phyloP scores from a whole-genome alignment of 2,113 vertebrate genomes.

The Cephalopterus ornatus region DNA sequence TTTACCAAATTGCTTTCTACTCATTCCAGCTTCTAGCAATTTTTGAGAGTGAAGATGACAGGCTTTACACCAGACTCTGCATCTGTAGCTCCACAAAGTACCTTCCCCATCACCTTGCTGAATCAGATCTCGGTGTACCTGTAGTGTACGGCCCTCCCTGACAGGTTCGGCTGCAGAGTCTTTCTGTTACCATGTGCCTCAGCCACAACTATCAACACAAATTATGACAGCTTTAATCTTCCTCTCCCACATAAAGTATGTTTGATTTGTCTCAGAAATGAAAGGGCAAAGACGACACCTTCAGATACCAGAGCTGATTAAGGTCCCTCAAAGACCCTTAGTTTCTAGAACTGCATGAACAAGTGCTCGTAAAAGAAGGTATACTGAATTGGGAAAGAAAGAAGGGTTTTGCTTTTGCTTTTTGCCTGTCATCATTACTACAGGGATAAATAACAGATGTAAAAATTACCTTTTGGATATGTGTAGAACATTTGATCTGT shows the following conservation, averaged over 20 bases:
- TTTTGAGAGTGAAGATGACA: background rate
- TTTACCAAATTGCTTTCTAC: background rate
- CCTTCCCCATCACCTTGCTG: background rate
- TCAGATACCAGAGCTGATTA: background rate
- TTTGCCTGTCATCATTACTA: background rate
- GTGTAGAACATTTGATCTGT: background rate
- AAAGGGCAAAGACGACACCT: background rate
- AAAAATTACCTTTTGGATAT: background rate
- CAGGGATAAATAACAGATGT: background rate
- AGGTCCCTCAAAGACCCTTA: background rate
- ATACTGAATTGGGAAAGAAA: background rate
- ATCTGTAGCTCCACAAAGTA: background rate
- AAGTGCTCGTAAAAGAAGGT: background rate
- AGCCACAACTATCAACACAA: background rate
- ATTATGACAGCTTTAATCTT: background rate
- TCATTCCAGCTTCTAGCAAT: background rate
- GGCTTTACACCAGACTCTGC: background rate
- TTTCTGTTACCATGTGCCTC: background rate
- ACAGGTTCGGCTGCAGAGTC: accelerated
- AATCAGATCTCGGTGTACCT: background rate
- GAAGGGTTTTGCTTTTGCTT: background rate
- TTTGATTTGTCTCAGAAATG: background rate
- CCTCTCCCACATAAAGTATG: background rate
- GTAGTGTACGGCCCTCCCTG: background rate
- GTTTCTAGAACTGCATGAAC: background rate